phyloP scores from a whole-genome alignment of 2,113 vertebrate genomes.

The Acinonyx jubatus region DNA sequence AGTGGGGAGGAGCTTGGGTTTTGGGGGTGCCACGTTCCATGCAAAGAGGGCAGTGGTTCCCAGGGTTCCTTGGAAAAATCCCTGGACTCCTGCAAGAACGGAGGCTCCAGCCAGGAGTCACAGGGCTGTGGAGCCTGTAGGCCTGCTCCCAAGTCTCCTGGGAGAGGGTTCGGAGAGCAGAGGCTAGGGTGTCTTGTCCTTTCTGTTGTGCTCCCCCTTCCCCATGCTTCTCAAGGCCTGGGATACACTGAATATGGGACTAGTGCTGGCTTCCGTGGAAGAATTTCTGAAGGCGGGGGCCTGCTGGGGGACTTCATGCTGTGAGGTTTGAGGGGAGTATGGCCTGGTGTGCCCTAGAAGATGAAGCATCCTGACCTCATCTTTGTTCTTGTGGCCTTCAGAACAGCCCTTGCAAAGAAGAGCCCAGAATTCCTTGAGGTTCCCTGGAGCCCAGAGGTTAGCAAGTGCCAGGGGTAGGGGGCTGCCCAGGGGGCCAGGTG shows the following conservation, averaged over 20 bases:
- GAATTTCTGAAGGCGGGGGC: neutral
- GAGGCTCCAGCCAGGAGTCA: neutral
- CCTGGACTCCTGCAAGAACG: neutral
- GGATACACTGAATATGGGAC: too few species aligned
- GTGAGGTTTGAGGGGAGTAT: neutral
- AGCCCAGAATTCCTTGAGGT: neutral
- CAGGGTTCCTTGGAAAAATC: neutral
- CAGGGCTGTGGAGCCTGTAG: neutral
- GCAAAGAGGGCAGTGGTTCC: neutral
- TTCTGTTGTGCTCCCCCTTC: neutral
- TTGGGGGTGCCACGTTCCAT: too few species aligned
- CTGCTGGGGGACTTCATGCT: neutral
- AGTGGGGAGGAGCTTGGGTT: neutral
- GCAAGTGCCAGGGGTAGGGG: neutral
- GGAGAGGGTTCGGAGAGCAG: neutral
- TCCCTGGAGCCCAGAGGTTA: neutral
- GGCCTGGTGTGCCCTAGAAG: neutral
- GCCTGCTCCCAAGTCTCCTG: neutral
- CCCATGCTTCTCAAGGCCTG: neutral
- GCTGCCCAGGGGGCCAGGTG: neutral
- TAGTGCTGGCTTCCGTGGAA: too few species aligned
- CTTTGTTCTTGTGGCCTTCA: neutral
- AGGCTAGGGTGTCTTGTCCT: neutral
- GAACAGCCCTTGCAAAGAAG: neutral
- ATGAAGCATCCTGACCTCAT: fast-evolving